These are phyloP conservation scores for Anolis apletophallus DNA, from an alignment of 2,797 vertebrate species.

Conservation along the genomic window DNA sequence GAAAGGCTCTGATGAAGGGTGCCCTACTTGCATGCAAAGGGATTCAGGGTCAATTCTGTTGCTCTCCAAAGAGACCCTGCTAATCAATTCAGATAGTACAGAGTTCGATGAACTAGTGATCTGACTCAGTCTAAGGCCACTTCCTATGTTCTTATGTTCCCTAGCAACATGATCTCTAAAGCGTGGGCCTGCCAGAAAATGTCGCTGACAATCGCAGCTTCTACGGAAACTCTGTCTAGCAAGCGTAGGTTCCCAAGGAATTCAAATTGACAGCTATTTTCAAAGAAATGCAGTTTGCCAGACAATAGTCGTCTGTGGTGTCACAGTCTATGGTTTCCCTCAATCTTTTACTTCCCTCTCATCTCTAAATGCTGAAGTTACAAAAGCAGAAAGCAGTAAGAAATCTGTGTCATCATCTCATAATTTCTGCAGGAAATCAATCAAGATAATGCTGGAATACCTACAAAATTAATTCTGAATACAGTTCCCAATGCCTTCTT, in stretches of 20 bases:
- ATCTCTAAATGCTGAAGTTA: not conserved
- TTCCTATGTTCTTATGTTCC: constrained; percentile 7
- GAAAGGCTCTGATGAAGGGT: not conserved
- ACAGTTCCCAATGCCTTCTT: not conserved
- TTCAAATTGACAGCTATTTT: constrained; percentile 38
- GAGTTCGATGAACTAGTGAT: not conserved
- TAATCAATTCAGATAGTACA: not conserved
- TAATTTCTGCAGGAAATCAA: not conserved
- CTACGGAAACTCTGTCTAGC: constrained; percentile 31
- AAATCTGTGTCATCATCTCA: not conserved
- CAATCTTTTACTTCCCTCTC: not conserved
- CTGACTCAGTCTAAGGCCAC: not conserved
- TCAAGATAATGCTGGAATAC: not conserved
- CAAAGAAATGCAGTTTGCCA: constrained; percentile 32
- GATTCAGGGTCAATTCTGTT: not conserved
- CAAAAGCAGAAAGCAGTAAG: not conserved
- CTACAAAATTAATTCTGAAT: not conserved
- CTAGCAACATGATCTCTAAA: constrained; percentile 18
- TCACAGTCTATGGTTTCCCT: not conserved
- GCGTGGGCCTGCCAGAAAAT: constrained; percentile 15
- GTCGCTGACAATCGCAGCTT: constrained; percentile 16
- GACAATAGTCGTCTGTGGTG: not conserved
- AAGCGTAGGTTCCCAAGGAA: constrained; percentile 33
- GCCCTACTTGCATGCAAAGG: not conserved
- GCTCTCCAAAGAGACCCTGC: not conserved